Percentiles rank a stretch among this genome's conserved stretches.
Evolutionary conservation across 2,113 vertebrate genomes (phyloP).

Genomic region (Pollimyrus isidori): DNA sequence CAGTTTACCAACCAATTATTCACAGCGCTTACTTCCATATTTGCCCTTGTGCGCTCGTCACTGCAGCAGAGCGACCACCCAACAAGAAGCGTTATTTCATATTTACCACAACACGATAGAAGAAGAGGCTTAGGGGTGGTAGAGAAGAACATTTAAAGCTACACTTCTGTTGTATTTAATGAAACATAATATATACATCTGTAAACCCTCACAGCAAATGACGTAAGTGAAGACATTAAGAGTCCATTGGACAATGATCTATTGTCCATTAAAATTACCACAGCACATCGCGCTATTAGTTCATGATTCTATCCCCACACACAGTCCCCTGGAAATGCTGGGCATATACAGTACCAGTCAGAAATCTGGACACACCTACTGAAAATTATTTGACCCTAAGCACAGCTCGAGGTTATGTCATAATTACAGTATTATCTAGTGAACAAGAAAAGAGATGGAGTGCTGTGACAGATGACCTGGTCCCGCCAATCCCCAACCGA

Average conservation of each 20-base stretch:
- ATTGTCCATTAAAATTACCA: background rate
- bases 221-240: background rate
- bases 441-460: background rate
- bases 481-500: background rate
- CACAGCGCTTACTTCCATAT: constrained; percentile 9
- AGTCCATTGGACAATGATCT: background rate
- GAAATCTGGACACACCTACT: background rate
- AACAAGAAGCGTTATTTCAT: background rate
- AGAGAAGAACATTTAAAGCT: background rate
- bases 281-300: background rate
- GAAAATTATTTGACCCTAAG: background rate
- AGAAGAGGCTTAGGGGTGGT: background rate
- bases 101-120: background rate
- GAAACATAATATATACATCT: background rate
- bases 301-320: background rate
- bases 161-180: background rate
- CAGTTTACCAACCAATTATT: constrained; percentile 13
- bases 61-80: background rate
- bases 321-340: background rate
- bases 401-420: background rate
- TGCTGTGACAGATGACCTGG: background rate
- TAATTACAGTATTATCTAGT: background rate
- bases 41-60: background rate
- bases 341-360: background rate
- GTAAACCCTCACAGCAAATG: background rate